Evolutionary conservation across 2,888 invertebrate genomes (phyloP), one percentile per base, ranked within the genome.

Genomic region (Biston stratarius): DNA sequence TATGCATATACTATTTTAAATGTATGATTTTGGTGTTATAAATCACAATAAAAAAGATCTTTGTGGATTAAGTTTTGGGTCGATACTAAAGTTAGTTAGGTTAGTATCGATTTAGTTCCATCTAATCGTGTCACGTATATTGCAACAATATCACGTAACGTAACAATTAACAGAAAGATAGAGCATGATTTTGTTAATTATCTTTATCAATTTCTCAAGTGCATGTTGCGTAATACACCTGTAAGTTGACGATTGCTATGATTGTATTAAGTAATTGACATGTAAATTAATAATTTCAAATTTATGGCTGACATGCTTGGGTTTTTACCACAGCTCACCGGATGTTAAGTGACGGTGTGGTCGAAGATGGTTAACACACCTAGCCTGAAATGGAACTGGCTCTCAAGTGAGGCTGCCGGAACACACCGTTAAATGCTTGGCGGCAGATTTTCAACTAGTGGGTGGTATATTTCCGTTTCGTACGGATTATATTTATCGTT

Each of bases 91-190:
- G 48, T 63, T 33, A 64, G 49, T 60, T 58, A 34, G 58, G 44
- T 55, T 42, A 57, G 61, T 60, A 63, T 44, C 48, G 33, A 51
- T 38, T 10, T 58, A 44, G 47, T 24, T 24, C 15, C 68, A 77
- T 81, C 76, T 86, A 81, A 89, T 88, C 85, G 74, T 70, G 79
- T 85, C 91, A 91, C 91, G 90, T 91, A 70, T 53, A 67, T 82
- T 78, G 67, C 77, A 15, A 58, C 68, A 66, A 74, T 63, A 57
- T 77, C 72, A 61, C 53, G 62, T 61, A 62, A 67, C 60, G 76
- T 73, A 76, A 72, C 70, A 71, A 62, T 68, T 74, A 56, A 55
- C 42, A 55, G 45, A 56, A 42, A 76, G 82, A 83, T 83, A 82
- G 72, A 73, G 73, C 83, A 84, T 76, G 83, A 77, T 64, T 69